Evolutionary conservation across 2,888 invertebrate genomes (phyloP), one percentile per base, ranked within the genome.

Genomic region (Horisme vitalbata): DNA sequence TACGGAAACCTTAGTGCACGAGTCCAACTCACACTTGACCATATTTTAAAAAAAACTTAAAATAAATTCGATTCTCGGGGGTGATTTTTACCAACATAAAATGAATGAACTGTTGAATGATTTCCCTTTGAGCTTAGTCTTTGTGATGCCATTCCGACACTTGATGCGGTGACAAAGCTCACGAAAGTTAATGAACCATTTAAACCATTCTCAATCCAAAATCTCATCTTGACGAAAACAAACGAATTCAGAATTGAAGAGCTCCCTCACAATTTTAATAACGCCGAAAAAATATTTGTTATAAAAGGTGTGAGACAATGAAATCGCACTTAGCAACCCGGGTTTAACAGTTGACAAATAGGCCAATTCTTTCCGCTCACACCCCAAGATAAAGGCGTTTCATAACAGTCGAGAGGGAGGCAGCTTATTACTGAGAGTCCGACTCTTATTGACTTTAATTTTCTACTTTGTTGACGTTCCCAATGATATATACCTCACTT

Each of bases 381-480:
- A 70, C 65, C 55, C 59, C 55, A 49, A 73, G 79, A 79, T 75
- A 76, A 75, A 80, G 71, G 59, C 74, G 64, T 75, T 75, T 78
- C 77, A 79, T 81, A 79, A 80, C 78, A 73, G 71, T 67, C 70
- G 33, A 51, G 65, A 65, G 67, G 60, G 67, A 57, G 65, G 66
- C 75, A 71, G 68, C 78, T 84, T 84, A 85, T 84, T 82, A 83
- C 81, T 57, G 50, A 48, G 61, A 68, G 63, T 69, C 73, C 67
- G 62, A 61, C 69, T 77, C 77, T 77, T 85, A 86, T 85, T 87
- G 83, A 86, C 83, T 87, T 87, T 87, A 87, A 88, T 87, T 87
- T 88, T 87, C 84, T 85, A 75, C 82, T 72, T 75, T 87, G 82
- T 87, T 87, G 85, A 86, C 88, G 82, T 83, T 80, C 72, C 77